Conservation (phyloP, 2,888 invertebrate species). For the Scaptomyza flava region DNA sequence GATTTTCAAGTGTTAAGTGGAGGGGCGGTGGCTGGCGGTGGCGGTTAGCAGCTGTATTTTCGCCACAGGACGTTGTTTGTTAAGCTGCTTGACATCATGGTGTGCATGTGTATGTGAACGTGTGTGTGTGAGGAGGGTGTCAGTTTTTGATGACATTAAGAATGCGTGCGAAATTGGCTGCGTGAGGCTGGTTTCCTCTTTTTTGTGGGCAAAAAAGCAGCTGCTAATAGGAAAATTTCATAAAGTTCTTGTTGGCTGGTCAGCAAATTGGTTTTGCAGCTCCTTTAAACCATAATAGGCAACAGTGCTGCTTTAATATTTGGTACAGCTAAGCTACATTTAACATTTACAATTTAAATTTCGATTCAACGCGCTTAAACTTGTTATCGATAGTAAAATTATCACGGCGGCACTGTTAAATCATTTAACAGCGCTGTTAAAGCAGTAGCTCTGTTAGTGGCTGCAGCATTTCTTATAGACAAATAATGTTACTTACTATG, state of each 20-base stretch:
- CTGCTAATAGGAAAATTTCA: not conserved
- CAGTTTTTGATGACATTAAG: slow-evolving; percentile 38
- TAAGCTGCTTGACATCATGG: slow-evolving; percentile 42
- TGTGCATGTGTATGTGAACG: not conserved
- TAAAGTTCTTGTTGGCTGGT: slow-evolving; percentile 7
- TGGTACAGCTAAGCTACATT: too few species aligned
- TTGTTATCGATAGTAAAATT: slow-evolving; percentile 34
- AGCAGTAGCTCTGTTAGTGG: not conserved
- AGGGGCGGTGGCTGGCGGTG: not conserved
- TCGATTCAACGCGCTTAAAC: slow-evolving; percentile 14
- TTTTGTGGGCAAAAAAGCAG: not conserved
- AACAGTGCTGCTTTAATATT: not conserved
- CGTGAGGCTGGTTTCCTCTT: not conserved
- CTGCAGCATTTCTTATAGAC: too few species aligned
- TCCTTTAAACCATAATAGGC: not conserved
- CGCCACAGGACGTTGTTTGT: slow-evolving; percentile 47
- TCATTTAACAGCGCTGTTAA: slow-evolving; percentile 15
- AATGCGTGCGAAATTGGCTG: slow-evolving; percentile 33
- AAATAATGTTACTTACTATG: not conserved
- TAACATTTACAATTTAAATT: not conserved
- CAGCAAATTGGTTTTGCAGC: not conserved
- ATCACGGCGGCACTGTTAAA: not conserved
- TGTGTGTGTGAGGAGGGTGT: not conserved
- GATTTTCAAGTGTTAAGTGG: slow-evolving; percentile 47
- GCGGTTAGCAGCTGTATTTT: not conserved